Base-by-base conservation (phyloP, 64 coral and sea anemone genomes). In the Hydrozoanthus tunicans region DNA sequence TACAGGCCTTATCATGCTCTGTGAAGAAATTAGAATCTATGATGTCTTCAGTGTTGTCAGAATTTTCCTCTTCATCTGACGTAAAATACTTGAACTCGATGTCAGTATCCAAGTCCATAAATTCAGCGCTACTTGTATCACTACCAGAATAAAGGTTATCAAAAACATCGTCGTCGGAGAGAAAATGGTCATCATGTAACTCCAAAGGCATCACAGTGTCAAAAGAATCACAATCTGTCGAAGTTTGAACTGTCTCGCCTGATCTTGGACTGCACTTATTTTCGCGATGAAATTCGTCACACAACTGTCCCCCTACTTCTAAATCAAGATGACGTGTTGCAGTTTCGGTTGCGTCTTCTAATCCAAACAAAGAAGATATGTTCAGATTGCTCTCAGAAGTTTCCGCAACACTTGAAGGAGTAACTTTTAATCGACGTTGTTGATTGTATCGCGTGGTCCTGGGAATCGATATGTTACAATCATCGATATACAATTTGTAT, bases 41-140 rank as follows among this genome's bases (percentile, higher is more conserved):
- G 4, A 15, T 15, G 67, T 70, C 67, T 15, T 15, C 17, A 20
- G 1, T 70, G 67, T 70, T 70, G 67, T 70, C 67, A 73, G 20
- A 74, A 17, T 74, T 24, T 32, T 26, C 71, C 71, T 74, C 71
- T 74, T 74, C 71, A 74, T 74, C 71, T 74, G 71, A 43, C 24
- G 71, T 74, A 27, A 74, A 74, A 43, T 74, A 74, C 71, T 74
- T 24, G 71, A 74, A 24, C 25, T 74, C 71, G 24, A 3, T 51
- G 71, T 74, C 71, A 74, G 20, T 74, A 24, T 74, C 71, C 1
- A 23, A 74, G 71, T 74, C 71, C 61, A 63, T 63, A 43, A 74
- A 74, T 27, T 74, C 71, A 9, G 71, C 10, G 24, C 71, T 74
- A 32, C 23, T 27, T 74, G 71, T 74, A 74, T 74, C 71, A 74